Evolutionary conservation across 2,888 invertebrate genomes (phyloP).

Genomic region (Amblyteles armatorius): DNA sequence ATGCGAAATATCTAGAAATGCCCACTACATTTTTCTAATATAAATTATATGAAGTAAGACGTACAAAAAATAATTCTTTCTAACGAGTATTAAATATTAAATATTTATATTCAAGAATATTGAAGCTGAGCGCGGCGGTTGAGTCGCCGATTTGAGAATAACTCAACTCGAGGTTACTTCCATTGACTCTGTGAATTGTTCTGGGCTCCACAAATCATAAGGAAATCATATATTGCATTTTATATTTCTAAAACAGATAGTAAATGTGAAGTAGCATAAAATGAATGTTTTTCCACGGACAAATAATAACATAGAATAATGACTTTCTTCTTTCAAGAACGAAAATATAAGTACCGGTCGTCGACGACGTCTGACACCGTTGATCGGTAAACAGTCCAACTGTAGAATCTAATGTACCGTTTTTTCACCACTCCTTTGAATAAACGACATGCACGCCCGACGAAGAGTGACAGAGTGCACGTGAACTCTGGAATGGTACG

Average conservation of each 20-base stretch:
- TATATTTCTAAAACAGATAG: too few species aligned
- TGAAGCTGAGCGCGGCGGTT: background rate
- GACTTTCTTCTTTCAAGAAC: constrained; percentile 6
- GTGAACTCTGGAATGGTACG: constrained; percentile 14
- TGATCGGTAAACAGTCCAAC: constrained; percentile 49
- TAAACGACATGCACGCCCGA: constrained; percentile 23
- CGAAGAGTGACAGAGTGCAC: constrained; percentile 30
- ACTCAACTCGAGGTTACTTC: background rate
- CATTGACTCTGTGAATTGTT: too few species aligned
- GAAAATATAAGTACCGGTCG: constrained; percentile 18
- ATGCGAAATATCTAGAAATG: background rate
- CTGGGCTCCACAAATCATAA: too few species aligned
- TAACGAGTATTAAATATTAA: background rate
- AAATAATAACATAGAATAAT: background rate
- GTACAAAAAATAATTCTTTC: background rate
- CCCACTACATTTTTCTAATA: background rate
- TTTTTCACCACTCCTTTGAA: constrained; percentile 47
- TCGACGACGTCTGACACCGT: constrained; percentile 24
- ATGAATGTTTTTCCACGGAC: background rate
- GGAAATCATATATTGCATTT: too few species aligned
- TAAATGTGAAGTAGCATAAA: too few species aligned
- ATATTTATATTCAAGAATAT: background rate
- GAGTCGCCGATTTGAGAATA: background rate
- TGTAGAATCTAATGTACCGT: constrained; percentile 42
- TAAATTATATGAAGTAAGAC: background rate